phyloP scores from a whole-genome alignment of 2,113 vertebrate species.

The Myodes glareolus region DNA sequence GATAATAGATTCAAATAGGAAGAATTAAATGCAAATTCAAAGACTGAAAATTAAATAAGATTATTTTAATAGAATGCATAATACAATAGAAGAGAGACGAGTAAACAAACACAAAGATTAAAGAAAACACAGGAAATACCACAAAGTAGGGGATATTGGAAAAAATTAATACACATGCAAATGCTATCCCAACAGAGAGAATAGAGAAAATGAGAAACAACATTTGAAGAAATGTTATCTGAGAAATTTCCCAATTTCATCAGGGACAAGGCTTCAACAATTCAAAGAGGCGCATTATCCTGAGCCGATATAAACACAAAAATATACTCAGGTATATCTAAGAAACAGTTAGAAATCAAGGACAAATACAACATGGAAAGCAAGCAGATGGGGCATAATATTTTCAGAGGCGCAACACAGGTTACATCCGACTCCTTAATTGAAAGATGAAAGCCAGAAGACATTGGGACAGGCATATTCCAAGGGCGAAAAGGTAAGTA shows the following conservation, averaged over 20 bases:
- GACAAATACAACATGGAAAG: neutral
- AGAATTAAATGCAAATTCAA: constrained; percentile 32
- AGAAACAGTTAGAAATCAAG: constrained; percentile 18
- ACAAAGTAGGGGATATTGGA: neutral
- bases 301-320: neutral
- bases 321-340: neutral
- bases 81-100: neutral
- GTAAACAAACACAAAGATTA: neutral
- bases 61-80: neutral
- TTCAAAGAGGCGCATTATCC: constrained; percentile 1
- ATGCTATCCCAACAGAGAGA: neutral
- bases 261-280: neutral
- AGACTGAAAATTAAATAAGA: constrained; percentile 10
- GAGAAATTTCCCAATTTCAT: neutral
- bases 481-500: neutral
- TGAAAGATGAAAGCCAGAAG: constrained; percentile 1
- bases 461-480: neutral
- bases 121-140: neutral
- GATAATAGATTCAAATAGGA: neutral
- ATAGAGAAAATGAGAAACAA: neutral
- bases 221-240: neutral
- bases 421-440: neutral
- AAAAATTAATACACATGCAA: neutral
- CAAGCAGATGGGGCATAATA: neutral
- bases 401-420: neutral